Percentiles rank a stretch among this genome's conserved stretches.
phyloP scores from a whole-genome alignment of 2,113 vertebrate species.

The Lepus europaeus region DNA sequence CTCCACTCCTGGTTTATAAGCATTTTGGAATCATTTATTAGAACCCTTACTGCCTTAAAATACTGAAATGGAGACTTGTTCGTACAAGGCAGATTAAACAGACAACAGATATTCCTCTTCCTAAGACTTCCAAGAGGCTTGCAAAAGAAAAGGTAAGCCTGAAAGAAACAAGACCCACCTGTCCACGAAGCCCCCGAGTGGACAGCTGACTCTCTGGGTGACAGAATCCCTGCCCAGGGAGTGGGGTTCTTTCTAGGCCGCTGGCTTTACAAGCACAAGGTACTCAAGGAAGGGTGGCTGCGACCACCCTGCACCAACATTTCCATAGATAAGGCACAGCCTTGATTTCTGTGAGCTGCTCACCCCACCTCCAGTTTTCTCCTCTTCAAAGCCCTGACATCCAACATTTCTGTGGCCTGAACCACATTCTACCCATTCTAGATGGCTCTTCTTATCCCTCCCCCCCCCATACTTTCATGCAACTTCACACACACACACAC shows the following conservation, averaged over 20 bases:
- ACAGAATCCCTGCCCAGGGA: too few species aligned
- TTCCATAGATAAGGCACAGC: too few species aligned
- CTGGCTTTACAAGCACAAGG: background rate
- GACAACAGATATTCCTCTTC: background rate
- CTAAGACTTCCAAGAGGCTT: background rate
- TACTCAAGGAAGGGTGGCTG: background rate
- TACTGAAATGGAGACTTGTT: background rate
- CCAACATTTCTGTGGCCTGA: background rate
- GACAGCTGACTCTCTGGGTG: background rate
- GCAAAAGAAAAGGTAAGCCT: background rate
- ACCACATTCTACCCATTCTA: background rate
- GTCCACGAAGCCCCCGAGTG: background rate
- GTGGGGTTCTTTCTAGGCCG: background rate
- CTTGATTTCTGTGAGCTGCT: background rate
- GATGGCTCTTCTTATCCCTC: background rate
- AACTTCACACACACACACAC: background rate
- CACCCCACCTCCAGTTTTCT: fast-evolving
- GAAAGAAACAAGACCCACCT: background rate
- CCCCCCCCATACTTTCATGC: background rate
- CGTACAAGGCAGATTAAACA: background rate
- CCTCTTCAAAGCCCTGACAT: background rate
- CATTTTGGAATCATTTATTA: background rate
- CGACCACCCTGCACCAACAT: background rate
- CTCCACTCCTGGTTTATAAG: background rate
- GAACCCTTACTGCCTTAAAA: background rate